These are phyloP conservation scores for Sebastes elongatus DNA, from an alignment of 2,797 vertebrate species.

Conservation along the genomic window DNA sequence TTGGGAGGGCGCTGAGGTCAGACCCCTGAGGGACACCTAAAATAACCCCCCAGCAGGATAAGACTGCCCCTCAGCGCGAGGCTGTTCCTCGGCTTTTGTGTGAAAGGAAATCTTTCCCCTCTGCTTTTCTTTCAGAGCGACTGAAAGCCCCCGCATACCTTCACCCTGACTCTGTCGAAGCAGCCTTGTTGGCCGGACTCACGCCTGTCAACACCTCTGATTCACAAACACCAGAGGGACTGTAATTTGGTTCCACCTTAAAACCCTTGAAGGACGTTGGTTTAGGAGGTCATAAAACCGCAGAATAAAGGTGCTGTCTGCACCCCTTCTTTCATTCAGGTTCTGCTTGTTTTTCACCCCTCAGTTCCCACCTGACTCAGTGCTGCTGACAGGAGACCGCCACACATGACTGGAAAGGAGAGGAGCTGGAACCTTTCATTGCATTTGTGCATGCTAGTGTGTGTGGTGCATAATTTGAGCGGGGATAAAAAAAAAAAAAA, in stretches of 20 bases:
- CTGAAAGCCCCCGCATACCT: slow-evolving; percentile 70
- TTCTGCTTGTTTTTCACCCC: slow-evolving; percentile 22
- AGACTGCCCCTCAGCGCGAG: slow-evolving; percentile 27
- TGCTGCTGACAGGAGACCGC: slow-evolving; percentile 39
- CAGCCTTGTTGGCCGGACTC: slow-evolving; percentile 50
- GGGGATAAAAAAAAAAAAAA: slow-evolving; percentile 22
- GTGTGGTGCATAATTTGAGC: slow-evolving; percentile 16
- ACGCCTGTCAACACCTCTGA: slow-evolving; percentile 70
- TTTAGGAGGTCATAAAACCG: slow-evolving; percentile 53
- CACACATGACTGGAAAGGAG: slow-evolving; percentile 37
- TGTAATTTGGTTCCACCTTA: slow-evolving; percentile 65
- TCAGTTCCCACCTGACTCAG: slow-evolving; percentile 48
- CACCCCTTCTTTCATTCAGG: slow-evolving; percentile 30
- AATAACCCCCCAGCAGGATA: slow-evolving; percentile 58
- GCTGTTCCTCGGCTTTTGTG: slow-evolving; percentile 46
- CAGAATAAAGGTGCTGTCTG: slow-evolving; percentile 49
- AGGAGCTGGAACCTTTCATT: slow-evolving; percentile 32
- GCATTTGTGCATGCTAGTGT: slow-evolving; percentile 7
- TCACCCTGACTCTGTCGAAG: slow-evolving; percentile 59
- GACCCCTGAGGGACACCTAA: slow-evolving; percentile 58
- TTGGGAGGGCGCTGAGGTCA: slow-evolving; percentile 29
- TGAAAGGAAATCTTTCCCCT: slow-evolving; percentile 59
- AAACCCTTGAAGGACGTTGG: slow-evolving; percentile 56
- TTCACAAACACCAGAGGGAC: slow-evolving; percentile 56
- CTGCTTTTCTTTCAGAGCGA: slow-evolving; percentile 59